Conservation (phyloP, 2,797 vertebrate species). For the Rhabdophis nuchalis region DNA sequence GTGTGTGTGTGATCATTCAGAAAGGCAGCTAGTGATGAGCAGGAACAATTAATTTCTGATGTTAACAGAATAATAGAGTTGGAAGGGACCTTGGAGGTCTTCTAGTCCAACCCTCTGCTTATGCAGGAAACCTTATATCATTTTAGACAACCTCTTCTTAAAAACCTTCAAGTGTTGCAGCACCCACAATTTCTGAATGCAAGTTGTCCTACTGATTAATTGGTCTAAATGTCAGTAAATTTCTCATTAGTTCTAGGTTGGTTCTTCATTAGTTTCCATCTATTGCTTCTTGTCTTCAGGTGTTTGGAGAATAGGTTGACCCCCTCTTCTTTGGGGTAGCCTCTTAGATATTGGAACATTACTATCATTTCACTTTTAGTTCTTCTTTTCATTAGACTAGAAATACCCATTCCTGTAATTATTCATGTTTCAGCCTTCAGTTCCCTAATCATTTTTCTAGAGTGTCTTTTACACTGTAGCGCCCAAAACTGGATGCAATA, state of each 20-base stretch:
- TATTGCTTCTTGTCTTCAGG: neutral
- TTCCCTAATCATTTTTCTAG: neutral
- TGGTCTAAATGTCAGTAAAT: neutral
- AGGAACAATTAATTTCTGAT: neutral
- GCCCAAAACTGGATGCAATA: neutral
- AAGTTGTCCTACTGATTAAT: neutral
- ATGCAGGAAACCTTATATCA: neutral
- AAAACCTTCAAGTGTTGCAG: neutral
- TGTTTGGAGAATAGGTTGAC: neutral
- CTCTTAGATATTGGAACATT: neutral
- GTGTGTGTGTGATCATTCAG: neutral
- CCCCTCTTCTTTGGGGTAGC: neutral
- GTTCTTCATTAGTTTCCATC: neutral
- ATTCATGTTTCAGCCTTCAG: neutral
- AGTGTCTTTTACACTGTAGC: neutral
- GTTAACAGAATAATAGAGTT: neutral
- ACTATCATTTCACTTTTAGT: neutral
- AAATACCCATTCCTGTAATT: neutral
- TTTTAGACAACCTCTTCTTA: neutral
- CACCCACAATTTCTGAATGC: neutral
- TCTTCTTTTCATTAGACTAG: neutral
- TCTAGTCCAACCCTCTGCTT: neutral
- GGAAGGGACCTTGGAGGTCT: neutral
- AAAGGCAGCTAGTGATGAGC: neutral
- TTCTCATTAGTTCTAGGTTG: neutral